phyloP scores from a whole-genome alignment of 2,888 invertebrate genomes.

The Pollenia amentaria region DNA sequence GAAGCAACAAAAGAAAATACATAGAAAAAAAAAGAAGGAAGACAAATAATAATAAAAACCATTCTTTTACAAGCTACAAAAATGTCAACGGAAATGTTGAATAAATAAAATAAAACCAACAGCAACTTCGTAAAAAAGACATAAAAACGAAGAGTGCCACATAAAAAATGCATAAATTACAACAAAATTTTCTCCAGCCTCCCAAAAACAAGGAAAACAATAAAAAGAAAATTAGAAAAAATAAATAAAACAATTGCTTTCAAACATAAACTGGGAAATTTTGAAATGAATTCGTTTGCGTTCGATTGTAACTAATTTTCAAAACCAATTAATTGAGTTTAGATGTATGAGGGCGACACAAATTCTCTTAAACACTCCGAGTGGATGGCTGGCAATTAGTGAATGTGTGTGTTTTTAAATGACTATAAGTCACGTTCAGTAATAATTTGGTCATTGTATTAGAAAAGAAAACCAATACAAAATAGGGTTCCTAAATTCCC shows the following conservation, averaged over 20 bases:
- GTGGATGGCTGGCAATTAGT: not conserved
- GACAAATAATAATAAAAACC: conserved; percentile 19
- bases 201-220: conserved; percentile 4
- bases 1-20: conserved; percentile 52
- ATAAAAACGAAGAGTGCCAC: conserved; percentile 29
- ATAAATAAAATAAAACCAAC: conserved; percentile 51
- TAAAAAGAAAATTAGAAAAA: conserved; percentile 35
- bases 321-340: conserved; percentile 48
- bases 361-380: conserved; percentile 1
- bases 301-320: conserved; percentile 45
- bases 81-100: conserved; percentile 68
- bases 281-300: conserved; percentile 1
- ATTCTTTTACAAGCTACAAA: conserved; percentile 18
- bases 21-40: conserved; percentile 13
- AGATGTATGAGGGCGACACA: not conserved
- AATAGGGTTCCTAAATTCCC: not conserved
- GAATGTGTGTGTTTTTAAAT: not conserved
- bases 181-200: conserved; percentile 12
- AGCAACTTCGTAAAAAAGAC: conserved; percentile 10
- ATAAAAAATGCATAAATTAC: conserved; percentile 66
- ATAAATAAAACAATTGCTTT: conserved; percentile 4
- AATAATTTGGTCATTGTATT: conserved; percentile 58
- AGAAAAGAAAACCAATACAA: conserved; percentile 15
- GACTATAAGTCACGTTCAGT: conserved; percentile 45
- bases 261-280: not conserved